Evolutionary conservation across 2,888 invertebrate species (phyloP).

Genomic region (Nomada lathburiana): DNA sequence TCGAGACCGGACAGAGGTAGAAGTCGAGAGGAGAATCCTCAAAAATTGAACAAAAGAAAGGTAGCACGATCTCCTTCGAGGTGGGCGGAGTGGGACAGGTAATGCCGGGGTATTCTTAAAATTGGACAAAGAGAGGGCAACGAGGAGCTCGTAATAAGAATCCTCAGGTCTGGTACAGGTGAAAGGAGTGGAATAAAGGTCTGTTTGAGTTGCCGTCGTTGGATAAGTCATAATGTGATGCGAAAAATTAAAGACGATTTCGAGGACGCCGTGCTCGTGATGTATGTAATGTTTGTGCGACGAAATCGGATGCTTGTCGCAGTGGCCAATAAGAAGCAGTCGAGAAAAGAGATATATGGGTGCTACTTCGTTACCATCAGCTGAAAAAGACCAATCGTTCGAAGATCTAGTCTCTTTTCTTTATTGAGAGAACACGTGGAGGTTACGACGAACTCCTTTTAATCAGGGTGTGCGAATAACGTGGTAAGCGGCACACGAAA

Average conservation of each 20-base stretch:
- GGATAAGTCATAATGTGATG: constrained; percentile 23
- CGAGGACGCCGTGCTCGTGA: too few relatives aligned
- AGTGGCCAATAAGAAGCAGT: not conserved
- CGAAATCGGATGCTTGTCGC: constrained; percentile 32
- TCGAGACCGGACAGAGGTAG: constrained; percentile 42
- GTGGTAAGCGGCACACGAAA: not conserved
- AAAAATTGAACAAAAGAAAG: constrained; percentile 41
- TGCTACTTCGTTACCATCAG: constrained; percentile 13
- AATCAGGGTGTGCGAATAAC: not conserved
- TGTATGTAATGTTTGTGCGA: constrained; percentile 13
- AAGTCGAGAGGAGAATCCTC: constrained; percentile 40
- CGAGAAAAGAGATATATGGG: constrained; percentile 6
- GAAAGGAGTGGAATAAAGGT: not conserved
- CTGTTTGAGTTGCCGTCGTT: constrained; percentile 17
- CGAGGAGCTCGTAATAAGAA: constrained; percentile 35
- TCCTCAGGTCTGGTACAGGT: constrained; percentile 15
- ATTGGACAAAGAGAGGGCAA: constrained; percentile 19
- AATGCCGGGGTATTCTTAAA: constrained; percentile 40
- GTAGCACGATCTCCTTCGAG: constrained; percentile 17
- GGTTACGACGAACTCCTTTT: not conserved
- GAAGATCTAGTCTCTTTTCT: not conserved
- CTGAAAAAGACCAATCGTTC: constrained; percentile 11
- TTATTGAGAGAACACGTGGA: not conserved
- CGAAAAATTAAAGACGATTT: constrained; percentile 36
- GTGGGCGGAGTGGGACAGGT: not conserved